Percentiles rank a stretch among this genome's conserved stretches.
Evolutionary conservation across 2,113 vertebrate species (phyloP).

Genomic region (Lepidiolamprologus cunningtoni): DNA sequence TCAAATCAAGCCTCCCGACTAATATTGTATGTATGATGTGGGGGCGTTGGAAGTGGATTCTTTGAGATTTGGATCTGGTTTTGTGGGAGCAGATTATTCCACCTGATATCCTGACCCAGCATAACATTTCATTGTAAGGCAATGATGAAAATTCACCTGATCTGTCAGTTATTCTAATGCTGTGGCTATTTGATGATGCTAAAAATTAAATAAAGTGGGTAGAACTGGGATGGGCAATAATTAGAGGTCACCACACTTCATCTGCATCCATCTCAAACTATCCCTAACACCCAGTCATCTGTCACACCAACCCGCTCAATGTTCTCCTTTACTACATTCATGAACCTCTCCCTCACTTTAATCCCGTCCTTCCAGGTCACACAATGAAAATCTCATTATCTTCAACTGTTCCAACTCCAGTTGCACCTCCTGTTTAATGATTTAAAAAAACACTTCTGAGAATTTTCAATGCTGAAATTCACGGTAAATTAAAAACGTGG

Average conservation of each 20-base stretch:
- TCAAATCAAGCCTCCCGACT: not conserved
- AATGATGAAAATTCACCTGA: not conserved
- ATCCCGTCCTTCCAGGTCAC: not conserved
- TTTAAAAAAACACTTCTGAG: not conserved
- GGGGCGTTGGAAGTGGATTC: not conserved
- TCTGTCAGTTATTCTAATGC: not conserved
- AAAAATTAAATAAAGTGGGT: not conserved
- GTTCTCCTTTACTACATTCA: not conserved
- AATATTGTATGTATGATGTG: not conserved
- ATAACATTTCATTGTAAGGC: not conserved
- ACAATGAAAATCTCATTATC: not conserved
- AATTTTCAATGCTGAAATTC: not conserved
- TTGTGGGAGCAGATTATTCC: not conserved
- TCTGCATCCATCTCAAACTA: not conserved
- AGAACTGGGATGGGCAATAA: not conserved
- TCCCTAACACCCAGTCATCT: not conserved
- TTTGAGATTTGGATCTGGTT: not conserved
- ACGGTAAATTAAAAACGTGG: not conserved
- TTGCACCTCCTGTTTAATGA: not conserved
- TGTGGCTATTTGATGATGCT: not conserved
- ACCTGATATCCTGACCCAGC: not conserved
- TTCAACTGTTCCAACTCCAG: not conserved
- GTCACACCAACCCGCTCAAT: not conserved
- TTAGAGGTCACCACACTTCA: not conserved
- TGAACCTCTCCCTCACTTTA: not conserved